Evolutionary conservation across 2,113 vertebrate genomes (phyloP).

Genomic region (Dunckerocampus dactyliophorus): DNA sequence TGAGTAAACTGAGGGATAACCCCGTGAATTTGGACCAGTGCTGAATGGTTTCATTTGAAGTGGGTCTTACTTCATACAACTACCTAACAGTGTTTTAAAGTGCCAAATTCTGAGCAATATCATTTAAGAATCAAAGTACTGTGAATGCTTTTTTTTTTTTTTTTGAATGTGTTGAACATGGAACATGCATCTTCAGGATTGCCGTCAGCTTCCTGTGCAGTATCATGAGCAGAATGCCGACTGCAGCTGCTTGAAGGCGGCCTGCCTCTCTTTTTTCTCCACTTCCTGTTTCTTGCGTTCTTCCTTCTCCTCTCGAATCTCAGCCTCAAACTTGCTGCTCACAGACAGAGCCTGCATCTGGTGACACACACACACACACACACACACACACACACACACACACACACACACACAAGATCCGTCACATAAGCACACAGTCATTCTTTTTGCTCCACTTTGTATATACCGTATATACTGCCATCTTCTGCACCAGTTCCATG

Average conservation of each 20-base stretch:
- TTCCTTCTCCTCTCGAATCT: slow-evolving; percentile 89
- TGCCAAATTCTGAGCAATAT: slow-evolving; percentile 11
- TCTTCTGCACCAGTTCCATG: neutral
- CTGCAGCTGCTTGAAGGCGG: slow-evolving; percentile 88
- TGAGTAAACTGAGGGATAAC: neutral
- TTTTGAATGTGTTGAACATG: slow-evolving; percentile 6
- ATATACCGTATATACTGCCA: neutral
- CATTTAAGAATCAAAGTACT: slow-evolving; percentile 7
- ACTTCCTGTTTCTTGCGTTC: slow-evolving; percentile 82
- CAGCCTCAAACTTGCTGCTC: slow-evolving; percentile 89
- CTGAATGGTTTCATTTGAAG: slow-evolving; percentile 11
- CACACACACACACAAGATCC: too few relatives aligned
- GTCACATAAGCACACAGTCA: neutral
- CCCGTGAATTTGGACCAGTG: neutral
- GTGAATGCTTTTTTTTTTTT: slow-evolving; percentile 6
- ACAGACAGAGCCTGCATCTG: slow-evolving; percentile 83
- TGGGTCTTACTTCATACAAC: slow-evolving; percentile 2
- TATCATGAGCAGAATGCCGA: slow-evolving; percentile 80
- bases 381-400: too few relatives aligned
- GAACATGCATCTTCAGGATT: slow-evolving; percentile 5
- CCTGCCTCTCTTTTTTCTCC: slow-evolving; percentile 81
- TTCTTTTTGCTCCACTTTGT: too few relatives aligned
- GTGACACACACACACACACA: slow-evolving; percentile 11
- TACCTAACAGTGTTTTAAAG: slow-evolving; percentile 15
- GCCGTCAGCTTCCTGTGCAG: neutral